Base-by-base conservation (phyloP, 2,797 vertebrate genomes). In the Gymnothorax javanicus region DNA sequence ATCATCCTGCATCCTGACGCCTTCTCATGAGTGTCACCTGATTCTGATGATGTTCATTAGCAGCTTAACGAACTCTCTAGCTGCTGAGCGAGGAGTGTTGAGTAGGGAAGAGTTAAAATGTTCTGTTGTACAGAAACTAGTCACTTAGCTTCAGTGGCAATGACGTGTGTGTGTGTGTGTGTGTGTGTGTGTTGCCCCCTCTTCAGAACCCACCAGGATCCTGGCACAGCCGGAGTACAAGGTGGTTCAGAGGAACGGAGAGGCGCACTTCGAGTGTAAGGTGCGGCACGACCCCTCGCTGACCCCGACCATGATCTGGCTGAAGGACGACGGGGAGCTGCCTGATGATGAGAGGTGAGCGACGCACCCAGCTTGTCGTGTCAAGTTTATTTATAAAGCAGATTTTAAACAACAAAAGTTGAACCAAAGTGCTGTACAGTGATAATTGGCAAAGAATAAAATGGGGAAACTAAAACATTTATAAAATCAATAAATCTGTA, bases 151-250 rank as follows among this genome's bases (percentile, higher is more conserved):
- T 11, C 43, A 23, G 75, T 60, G n/a, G 25, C 77, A 43, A 84
- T 33, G 13, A 13, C 81, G n/a, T 57, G 57, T 69, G 20, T 64
- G 52, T 4, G n/a, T 43, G 33, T 43, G 33, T 43, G 33, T 43
- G 33, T 73, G 43, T 69, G 57, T 69, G 20, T 64, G 52, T 4
- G n/a, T 85, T 27, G 43, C 57, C 25, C 15, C 57, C n/a, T 82
- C 33, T 89, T 91, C 94, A 99, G 99, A 99, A 89, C 97, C 98
- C 43, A 99, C 98, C 0, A 95, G 97, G 86, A 98, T 99, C 91
- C 95, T 98, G 91, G 97, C 96, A 91, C 98, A 98, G 87, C 98
- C 98, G 0, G 96, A 97, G 92, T 97, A 98, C 90, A 96, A 95
- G 92, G 93, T 96, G 62, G 94, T 99, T 83, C 97, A 98, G 94